Evolutionary conservation across 2,797 vertebrate genomes (phyloP), one percentile per base, ranked within the genome.

Genomic region (Borostomias antarcticus): DNA sequence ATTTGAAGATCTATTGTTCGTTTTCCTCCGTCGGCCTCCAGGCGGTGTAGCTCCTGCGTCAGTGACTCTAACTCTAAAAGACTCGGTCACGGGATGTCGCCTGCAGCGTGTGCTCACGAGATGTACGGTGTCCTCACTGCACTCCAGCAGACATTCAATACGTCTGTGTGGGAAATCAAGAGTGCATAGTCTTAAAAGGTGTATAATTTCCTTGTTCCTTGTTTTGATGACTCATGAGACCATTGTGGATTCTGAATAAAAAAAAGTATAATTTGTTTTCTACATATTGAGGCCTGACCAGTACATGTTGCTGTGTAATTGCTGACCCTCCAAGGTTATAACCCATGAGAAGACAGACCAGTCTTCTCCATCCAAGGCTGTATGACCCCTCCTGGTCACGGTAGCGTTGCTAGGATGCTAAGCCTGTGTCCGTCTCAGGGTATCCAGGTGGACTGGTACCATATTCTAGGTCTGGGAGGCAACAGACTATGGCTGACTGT

Each of bases 341-440:
- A 58, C 21, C 7, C 21, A 25, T 25, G 48, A 19, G 58, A 28
- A 60, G 7, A 19, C 8, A 15, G 15, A 3, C 40, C 13, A 40
- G 37, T 40, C 10, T 51, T 33, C 32, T 6, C 23, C 4, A 1
- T 29, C 47, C 35, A 13, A 13, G 52, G n/a, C 37, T n/a, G 54
- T 23, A 23, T 21, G 15, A 33, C 37, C 61, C 23, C 51, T 17
- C 7, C 7, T 40, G 19, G 19, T 2, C 32, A 35, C 37, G 28
- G 45, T 60, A 15, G 64, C 17, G 63, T 72, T 72, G 43, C 70
- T 51, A 60, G 56, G 66, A 74, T 65, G 73, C 59, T 7, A 53
- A 53, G 35, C 32, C 17, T 40, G 32, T 52, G 50, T 50, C 30
- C 21, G 30, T 51, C 30, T 15, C 25, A 7, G 48, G 30, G 47